A percentile compares a stretch with the other conserved stretches of the same genome.
Conservation (phyloP, 2,888 invertebrate genomes). For the Fabriciana adippe region DNA sequence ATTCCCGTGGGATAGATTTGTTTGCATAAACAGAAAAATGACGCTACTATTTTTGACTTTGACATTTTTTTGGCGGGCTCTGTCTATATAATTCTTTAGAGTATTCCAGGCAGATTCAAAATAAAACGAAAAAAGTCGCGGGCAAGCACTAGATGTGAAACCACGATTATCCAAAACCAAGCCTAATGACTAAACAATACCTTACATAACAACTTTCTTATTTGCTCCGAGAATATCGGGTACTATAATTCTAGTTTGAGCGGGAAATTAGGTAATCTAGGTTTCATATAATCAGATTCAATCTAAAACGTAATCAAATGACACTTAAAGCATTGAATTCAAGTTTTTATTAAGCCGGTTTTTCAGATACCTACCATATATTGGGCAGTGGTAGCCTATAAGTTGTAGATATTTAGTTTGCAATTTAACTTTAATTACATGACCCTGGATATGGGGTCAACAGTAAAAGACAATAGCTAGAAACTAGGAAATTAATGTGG, state of each 20-base stretch:
- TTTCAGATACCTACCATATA: neutral
- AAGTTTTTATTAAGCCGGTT: neutral
- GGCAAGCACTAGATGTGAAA: too few relatives aligned
- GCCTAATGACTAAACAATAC: conserved; percentile 28
- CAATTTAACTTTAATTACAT: neutral
- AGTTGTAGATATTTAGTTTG: too few relatives aligned
- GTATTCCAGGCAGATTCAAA: too few relatives aligned
- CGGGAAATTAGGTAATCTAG: conserved; percentile 45
- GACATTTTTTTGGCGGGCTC: too few relatives aligned
- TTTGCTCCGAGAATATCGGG: conserved; percentile 42
- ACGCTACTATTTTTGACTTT: too few relatives aligned
- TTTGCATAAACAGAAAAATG: too few relatives aligned
- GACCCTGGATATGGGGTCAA: neutral
- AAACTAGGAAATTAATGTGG: conserved; percentile 14
- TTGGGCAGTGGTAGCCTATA: too few relatives aligned
- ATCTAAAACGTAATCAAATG: conserved; percentile 15
- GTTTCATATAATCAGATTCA: conserved; percentile 4
- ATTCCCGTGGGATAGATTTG: too few relatives aligned
- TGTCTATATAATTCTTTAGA: too few relatives aligned
- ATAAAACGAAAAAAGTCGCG: too few relatives aligned
- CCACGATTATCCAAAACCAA: neutral
- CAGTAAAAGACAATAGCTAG: conserved; percentile 10
- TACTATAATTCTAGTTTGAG: conserved; percentile 42
- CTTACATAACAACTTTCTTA: conserved; percentile 44
- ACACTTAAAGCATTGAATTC: neutral